Conservation (phyloP, 2,888 invertebrate genomes). For the Ophioninae sp. region DNA sequence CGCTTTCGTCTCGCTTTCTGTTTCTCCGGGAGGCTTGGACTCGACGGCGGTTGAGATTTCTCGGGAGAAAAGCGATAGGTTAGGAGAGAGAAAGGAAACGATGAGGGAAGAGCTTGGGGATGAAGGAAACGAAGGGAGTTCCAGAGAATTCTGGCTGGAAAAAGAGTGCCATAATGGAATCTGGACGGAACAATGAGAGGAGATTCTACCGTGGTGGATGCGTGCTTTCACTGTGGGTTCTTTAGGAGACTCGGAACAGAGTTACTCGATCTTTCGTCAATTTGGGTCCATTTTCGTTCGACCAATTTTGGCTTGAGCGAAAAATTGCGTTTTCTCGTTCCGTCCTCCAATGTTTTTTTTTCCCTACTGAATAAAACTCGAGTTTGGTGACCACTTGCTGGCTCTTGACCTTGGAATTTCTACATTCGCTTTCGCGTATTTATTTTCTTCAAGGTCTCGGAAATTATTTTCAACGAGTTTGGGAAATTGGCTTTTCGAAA, state of each 20-base stretch:
- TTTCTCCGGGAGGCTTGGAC: neutral
- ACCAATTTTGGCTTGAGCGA: no score
- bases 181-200: neutral
- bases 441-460: no score
- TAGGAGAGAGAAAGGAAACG: constrained; percentile 12
- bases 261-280: neutral
- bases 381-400: no score
- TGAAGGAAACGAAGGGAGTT: neutral
- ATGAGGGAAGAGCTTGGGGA: neutral
- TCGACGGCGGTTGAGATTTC: neutral
- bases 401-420: no score
- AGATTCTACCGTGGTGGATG: neutral
- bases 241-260: no score
- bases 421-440: no score
- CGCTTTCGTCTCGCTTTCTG: neutral
- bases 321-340: no score
- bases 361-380: no score
- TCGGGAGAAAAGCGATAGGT: constrained; percentile 12
- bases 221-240: no score
- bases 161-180: neutral
- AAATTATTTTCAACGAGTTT: no score
- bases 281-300: neutral
- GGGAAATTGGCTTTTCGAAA: no score
- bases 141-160: neutral
- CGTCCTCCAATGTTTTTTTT: no score